Evolutionary conservation across 1,140 invertebrate genomes (phyloP), one percentile per base, ranked within the genome.

Genomic region (Zaprionus lachaisei): DNA sequence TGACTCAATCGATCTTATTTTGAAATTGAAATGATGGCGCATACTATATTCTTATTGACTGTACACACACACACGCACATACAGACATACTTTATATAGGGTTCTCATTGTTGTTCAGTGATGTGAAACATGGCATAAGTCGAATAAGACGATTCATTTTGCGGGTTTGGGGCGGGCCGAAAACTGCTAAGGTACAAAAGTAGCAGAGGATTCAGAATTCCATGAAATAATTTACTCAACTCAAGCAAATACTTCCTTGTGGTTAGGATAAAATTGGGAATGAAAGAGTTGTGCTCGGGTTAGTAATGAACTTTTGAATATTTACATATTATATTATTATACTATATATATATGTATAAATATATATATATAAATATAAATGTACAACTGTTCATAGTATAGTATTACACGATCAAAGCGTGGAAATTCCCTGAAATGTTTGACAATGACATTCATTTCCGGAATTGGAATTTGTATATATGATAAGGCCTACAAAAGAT

Each of bases 1-100:
- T 79, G 62, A 68, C 64, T 84, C 75, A 81, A 56, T 72, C 58
- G 65, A 67, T 70, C 64, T 71, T 69, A 51, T 58, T 66, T 55
- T 72, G 51, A 78, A 77, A 56, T 67, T 62, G 24, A 70, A 75
- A 73, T 60, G 38, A 67, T 77, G 62, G 74, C 44, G 51, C 68
- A 63, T 55, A 70, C 44, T 55, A 44, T 71, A 64, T 72, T 71
- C 60, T 37, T 64, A 70, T 75, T 75, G 72, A 62, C 37, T 47
- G 44, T 69, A 38, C 11, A 24, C 12, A 17, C 26, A 17, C n/a
- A 31, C 51, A 9, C n/a, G 9, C n/a, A 17, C n/a, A 17, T 17
- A 17, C 6, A 28, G 31, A 14, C 58, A n/a, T 57, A 58, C 49
- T 64, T 24, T 47, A 54, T 70, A 63, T 70, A 60, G 34, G 67